phyloP scores from a whole-genome alignment of 2,888 invertebrate genomes.

The Tuta absoluta region DNA sequence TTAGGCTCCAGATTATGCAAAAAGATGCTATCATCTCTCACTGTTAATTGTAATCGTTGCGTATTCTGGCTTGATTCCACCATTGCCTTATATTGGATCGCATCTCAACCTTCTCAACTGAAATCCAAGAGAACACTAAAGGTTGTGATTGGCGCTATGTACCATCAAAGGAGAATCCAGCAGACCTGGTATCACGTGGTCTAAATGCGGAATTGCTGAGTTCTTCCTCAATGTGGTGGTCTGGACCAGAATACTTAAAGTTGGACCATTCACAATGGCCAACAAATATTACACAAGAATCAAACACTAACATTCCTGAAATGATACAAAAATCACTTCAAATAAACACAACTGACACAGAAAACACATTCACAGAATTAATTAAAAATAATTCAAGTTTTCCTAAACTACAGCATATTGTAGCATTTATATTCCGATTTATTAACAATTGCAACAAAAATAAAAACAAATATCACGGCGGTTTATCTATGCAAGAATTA shows the following conservation, averaged over 20 bases:
- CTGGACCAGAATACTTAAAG: conserved; percentile 26
- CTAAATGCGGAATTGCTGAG: conserved; percentile 20
- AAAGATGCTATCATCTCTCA: conserved; percentile 25
- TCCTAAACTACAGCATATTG: conserved; percentile 23
- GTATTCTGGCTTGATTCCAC: conserved; percentile 34
- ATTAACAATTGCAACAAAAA: conserved; percentile 12
- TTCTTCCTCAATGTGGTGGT: conserved; percentile 30
- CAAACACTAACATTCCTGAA: conserved; percentile 22
- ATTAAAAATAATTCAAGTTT: conserved; percentile 24
- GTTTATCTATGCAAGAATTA: neutral
- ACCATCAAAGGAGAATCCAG: no score
- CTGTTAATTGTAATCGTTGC: neutral
- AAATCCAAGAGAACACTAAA: conserved; percentile 24
- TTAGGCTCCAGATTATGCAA: conserved; percentile 26
- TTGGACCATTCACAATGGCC: conserved; percentile 15
- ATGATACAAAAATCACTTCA: neutral
- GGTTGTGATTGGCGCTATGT: conserved; percentile 27
- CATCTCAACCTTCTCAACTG: conserved; percentile 23
- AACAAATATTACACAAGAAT: neutral
- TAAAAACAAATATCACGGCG: neutral
- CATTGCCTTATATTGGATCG: conserved; percentile 36
- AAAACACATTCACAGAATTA: conserved; percentile 1
- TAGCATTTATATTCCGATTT: conserved; percentile 28
- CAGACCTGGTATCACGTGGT: conserved; percentile 29
- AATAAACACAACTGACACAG: neutral